These are phyloP conservation scores for Myrmecobius fasciatus DNA, from an alignment of 2,113 vertebrate genomes.

Conservation along the genomic window DNA sequence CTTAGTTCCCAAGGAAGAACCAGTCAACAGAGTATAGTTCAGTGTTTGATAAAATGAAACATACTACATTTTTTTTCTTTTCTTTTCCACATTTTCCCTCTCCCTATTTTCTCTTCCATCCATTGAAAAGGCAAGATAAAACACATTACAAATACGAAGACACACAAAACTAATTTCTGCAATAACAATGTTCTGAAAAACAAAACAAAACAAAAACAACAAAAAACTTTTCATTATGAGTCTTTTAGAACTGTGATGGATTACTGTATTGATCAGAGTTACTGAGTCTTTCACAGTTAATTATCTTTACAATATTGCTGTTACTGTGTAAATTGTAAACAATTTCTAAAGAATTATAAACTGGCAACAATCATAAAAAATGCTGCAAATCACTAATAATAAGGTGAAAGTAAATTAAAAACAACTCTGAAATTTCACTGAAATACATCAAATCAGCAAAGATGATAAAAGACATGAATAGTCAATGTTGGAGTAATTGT, in stretches of 20 bases:
- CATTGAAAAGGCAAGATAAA: not conserved
- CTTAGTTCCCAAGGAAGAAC: not conserved
- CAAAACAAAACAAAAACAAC: not conserved
- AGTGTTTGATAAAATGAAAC: not conserved
- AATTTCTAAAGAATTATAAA: not conserved
- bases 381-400: not conserved
- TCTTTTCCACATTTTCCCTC: too few relatives aligned
- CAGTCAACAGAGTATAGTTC: not conserved
- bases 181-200: not conserved
- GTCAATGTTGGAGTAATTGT: not conserved
- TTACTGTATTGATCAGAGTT: not conserved
- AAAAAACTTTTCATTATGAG: not conserved
- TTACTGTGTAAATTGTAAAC: not conserved
- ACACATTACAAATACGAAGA: not conserved
- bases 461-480: not conserved
- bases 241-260: not conserved
- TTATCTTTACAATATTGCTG: not conserved
- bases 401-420: not conserved
- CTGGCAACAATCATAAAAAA: not conserved
- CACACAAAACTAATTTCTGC: not conserved
- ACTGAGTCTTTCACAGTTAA: not conserved
- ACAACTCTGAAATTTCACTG: not conserved
- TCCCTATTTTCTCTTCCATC: not conserved
- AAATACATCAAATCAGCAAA: not conserved
- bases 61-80: too few relatives aligned